Evolutionary conservation across 2,113 vertebrate species (phyloP), one percentile per base, ranked within the genome.

Genomic region (Mirounga angustirostris): DNA sequence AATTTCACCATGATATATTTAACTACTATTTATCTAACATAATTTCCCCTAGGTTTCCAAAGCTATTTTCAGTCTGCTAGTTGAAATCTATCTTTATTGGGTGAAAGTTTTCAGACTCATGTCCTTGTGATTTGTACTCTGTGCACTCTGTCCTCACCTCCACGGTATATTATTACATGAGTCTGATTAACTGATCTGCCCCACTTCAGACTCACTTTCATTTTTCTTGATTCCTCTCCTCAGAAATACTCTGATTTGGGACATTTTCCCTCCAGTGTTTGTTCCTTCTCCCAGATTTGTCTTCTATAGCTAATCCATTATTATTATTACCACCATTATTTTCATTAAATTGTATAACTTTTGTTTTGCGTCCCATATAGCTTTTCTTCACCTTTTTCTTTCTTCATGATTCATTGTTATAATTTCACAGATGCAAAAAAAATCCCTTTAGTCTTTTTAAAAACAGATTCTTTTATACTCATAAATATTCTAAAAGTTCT

Each of bases 371-470:
- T 19, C 18, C 33, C 26, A 46, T 61, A 67, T 26, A 14, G 2
- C 59, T 61, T 81, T 84, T 58, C 18, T 61, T 92, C 24, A 85
- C 36, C 4, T 76, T 59, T 84, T n/a, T 52, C 2, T 59, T 56
- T 81, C 18, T 81, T 54, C 46, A 28, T 56, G 12, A 43, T 13
- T 85, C 13, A 33, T 43, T 63, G 15, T 24, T 96, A 74, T 21
- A 80, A 73, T 36, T 95, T 85, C 16, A 92, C 54, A 89, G 61
- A 79, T 80, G 1, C 22, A 76, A 89, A 85, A 36, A 88, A 90
- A 63, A 56, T 61, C 15, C 4, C 36, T 28, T 52, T 84, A 78
- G 61, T n/a, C 22, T 46, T 78, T 94, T 94, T 61, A 54, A 96
- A 90, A 79, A 92, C 94, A 73, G 71, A 65, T 84, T 54, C 1